Evolutionary conservation across 2,797 vertebrate genomes (phyloP).

Genomic region (Pelobates cultripes): DNA sequence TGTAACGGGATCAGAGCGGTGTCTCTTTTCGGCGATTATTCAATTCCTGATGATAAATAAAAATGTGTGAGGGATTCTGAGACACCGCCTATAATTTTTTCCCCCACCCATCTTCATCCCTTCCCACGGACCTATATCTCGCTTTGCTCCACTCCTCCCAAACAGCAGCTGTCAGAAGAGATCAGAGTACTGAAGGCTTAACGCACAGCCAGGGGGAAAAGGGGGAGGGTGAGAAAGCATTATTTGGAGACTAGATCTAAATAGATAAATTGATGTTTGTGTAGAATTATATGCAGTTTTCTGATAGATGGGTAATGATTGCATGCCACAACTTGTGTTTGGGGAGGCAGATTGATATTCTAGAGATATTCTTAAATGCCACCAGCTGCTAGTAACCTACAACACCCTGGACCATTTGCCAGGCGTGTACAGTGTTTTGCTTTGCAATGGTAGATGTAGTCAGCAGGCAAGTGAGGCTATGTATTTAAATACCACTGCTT

Average conservation of each 20-base stretch:
- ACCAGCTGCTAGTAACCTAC: no score
- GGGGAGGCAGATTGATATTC: no score
- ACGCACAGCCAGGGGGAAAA: constrained; percentile 30
- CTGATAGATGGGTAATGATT: no score
- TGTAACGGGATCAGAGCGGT: background rate
- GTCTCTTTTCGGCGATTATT: background rate
- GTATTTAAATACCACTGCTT: no score
- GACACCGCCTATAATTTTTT: background rate
- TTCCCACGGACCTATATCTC: background rate
- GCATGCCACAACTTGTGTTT: no score
- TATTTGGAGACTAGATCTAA: background rate
- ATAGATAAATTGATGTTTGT: background rate
- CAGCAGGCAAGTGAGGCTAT: no score
- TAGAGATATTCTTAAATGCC: no score
- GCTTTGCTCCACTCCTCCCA: constrained; percentile 32
- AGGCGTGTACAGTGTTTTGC: no score
- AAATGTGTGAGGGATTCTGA: constrained; percentile 10
- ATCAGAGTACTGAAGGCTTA: constrained; percentile 65
- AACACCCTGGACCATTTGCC: no score
- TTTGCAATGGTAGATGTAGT: no score
- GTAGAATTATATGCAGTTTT: no score
- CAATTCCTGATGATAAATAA: background rate
- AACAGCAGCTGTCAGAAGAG: constrained; percentile 70
- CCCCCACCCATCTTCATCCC: constrained; percentile 1
- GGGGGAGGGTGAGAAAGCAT: constrained; percentile 17